Conservation (phyloP, 2,113 vertebrate genomes). For the Notechis scutatus region DNA sequence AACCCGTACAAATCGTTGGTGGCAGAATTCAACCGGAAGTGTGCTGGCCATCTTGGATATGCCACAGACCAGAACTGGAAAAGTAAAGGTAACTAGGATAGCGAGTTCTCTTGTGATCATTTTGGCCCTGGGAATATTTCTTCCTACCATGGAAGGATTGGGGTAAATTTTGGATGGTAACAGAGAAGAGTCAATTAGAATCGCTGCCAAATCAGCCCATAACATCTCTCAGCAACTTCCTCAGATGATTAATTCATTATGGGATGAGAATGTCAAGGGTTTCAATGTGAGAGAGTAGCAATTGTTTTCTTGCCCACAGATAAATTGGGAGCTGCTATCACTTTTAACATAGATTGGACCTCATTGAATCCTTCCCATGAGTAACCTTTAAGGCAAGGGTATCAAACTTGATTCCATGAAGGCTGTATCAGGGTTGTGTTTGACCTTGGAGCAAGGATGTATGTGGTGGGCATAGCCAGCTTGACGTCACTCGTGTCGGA, state of each 20-base stretch:
- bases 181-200: neutral
- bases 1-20: constrained; percentile 92
- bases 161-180: neutral
- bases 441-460: no score
- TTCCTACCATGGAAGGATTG: neutral
- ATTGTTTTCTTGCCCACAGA: neutral
- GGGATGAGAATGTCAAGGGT: neutral
- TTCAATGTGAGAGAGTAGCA: neutral
- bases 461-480: no score
- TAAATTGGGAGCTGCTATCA: neutral
- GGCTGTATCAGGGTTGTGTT: no score
- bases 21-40: constrained; percentile 96
- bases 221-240: neutral
- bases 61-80: constrained; percentile 91
- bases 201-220: neutral
- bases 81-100: constrained; percentile 81
- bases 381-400: no score
- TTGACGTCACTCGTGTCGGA: no score
- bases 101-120: neutral
- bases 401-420: no score
- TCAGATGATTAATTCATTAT: neutral
- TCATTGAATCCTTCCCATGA: neutral
- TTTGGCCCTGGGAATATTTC: neutral
- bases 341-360: neutral
- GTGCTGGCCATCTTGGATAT: constrained; percentile 92